phyloP scores from a whole-genome alignment of 2,888 invertebrate species.

The Sinohyriopsis cumingii region DNA sequence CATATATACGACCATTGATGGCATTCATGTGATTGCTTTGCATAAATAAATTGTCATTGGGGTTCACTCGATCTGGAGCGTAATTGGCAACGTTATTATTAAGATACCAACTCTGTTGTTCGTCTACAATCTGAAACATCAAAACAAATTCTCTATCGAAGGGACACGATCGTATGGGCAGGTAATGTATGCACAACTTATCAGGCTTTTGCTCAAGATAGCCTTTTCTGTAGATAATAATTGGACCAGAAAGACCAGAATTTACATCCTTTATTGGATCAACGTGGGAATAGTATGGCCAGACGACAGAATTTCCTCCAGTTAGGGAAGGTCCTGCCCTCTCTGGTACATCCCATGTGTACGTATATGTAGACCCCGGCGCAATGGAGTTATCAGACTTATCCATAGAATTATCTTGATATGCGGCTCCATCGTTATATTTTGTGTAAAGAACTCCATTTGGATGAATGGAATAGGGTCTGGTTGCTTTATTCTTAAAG shows the following conservation, averaged over 20 bases:
- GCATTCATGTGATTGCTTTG: slow-evolving; percentile 30
- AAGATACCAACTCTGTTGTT: slow-evolving; percentile 53
- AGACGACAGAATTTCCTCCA: slow-evolving; percentile 47
- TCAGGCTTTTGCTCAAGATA: slow-evolving; percentile 26
- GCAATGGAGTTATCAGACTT: slow-evolving; percentile 3
- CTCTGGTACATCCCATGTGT: slow-evolving; percentile 43
- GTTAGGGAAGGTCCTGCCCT: slow-evolving; percentile 39
- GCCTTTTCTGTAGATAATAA: slow-evolving; percentile 42
- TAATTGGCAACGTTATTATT: slow-evolving; percentile 45
- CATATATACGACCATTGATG: slow-evolving; percentile 44
- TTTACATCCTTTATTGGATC: slow-evolving; percentile 38
- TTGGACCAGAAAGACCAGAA: slow-evolving; percentile 43
- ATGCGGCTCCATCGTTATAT: slow-evolving; percentile 24
- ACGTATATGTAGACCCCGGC: slow-evolving; percentile 31
- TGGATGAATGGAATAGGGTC: slow-evolving; percentile 43
- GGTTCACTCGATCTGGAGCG: slow-evolving; percentile 24
- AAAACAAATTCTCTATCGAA: slow-evolving; percentile 46
- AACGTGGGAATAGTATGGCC: slow-evolving; percentile 45
- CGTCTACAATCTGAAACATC: slow-evolving; percentile 51
- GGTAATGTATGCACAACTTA: background rate
- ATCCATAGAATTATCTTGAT: slow-evolving; percentile 5
- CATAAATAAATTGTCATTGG: slow-evolving; percentile 16
- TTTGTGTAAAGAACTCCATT: slow-evolving; percentile 43
- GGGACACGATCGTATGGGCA: too few species aligned
- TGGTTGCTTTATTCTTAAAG: slow-evolving; percentile 45